Evolutionary conservation across 1,140 invertebrate genomes (phyloP), one percentile per base, ranked within the genome.

Genomic region (Drosophila bipectinata): DNA sequence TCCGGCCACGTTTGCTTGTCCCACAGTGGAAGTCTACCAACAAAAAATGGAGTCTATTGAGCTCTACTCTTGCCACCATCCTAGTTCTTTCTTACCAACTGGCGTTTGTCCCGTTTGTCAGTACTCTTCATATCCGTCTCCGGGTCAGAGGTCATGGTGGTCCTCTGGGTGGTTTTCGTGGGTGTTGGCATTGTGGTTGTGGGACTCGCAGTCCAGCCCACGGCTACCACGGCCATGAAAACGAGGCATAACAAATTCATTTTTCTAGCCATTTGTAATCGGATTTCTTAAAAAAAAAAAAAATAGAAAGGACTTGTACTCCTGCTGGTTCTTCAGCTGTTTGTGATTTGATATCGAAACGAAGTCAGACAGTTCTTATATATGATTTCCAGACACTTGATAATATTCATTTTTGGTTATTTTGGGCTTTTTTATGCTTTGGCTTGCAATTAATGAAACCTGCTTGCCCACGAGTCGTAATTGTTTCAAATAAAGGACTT

Each of bases 101-200:
- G 83, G 0, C 83, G 72, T 24, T 88, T 88, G 21, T 77, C 57
- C 0, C 83, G 76, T 4, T 59, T 55, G 2, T 77, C 76, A 24
- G 55, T 9, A 37, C 30, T 7, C 5, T 51, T n/a, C 45, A 32
- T 21, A 1, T 58, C 15, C 1, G 49, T 21, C 0, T 58, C 21
- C 0, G 41, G 15, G 15, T 39, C 57, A n/a, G 48, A 18, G 24
- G 57, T 45, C 14, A 9, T 18, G 24, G 58, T 14, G 10, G 28
- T 15, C 30, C 18, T 21, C 1, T 18, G 18, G 1, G 14, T 26
- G 9, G 21, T 4, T 26, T 15, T 28, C 12, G 5, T 10, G 4
- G 63, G 47, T 4, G 30, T 49, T 1, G 53, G 10, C 1, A 47
- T 57, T 24, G 41, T 39, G 30, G 54, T 61, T 12, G 73, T 39